Conservation (phyloP, 2,113 vertebrate species). For the Vidua macroura region DNA sequence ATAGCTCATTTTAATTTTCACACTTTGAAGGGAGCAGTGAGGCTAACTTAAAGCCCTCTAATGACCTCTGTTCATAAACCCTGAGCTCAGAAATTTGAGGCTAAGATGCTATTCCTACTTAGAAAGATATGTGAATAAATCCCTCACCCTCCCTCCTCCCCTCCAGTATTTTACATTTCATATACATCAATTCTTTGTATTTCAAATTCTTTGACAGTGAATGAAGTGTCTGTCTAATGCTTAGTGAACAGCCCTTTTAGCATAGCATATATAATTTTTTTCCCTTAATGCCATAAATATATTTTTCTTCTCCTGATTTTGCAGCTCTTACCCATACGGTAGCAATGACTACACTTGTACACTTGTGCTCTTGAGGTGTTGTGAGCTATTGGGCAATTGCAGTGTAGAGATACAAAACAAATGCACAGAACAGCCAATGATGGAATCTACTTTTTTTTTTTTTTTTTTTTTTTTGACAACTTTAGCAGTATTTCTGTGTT, state of each 20-base stretch:
- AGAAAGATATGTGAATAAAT: neutral
- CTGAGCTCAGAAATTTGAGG: neutral
- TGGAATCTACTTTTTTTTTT: neutral
- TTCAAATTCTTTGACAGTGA: neutral
- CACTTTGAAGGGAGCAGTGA: neutral
- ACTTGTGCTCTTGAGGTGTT: neutral
- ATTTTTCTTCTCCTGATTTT: neutral
- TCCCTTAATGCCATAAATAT: neutral
- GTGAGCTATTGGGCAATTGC: neutral
- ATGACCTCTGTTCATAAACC: neutral
- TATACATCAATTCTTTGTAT: neutral
- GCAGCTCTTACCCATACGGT: accelerated
- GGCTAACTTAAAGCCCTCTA: neutral
- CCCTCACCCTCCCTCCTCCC: neutral
- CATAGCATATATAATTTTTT: neutral
- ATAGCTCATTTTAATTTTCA: neutral
- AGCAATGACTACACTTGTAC: neutral
- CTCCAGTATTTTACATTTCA: neutral
- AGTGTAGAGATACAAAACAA: neutral
- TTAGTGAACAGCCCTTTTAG: neutral
- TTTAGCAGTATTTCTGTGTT: neutral
- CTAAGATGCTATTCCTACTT: neutral
- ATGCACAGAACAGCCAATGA: neutral
- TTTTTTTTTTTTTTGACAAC: neutral
- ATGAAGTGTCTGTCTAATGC: neutral